These are phyloP conservation scores for Hirundo rustica DNA, from an alignment of 2,797 vertebrate genomes.

Conservation along the genomic window DNA sequence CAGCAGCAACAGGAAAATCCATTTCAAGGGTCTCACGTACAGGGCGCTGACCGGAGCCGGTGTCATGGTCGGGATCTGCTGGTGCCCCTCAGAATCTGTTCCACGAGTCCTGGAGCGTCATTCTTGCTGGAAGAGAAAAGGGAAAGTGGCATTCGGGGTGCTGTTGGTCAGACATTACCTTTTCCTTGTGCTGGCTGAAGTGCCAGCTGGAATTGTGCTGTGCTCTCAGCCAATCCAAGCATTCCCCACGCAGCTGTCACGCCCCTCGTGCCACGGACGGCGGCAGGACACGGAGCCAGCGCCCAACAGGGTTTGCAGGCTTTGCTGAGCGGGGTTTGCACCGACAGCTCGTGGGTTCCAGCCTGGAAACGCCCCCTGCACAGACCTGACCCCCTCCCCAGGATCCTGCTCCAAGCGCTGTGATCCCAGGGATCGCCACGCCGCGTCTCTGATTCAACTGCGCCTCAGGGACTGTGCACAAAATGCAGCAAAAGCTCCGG, in stretches of 20 bases:
- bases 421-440: background rate
- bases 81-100: background rate
- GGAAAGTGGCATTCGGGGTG: background rate
- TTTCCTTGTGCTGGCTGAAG: background rate
- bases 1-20: conserved; percentile 55
- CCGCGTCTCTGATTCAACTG: background rate
- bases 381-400: background rate
- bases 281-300: background rate
- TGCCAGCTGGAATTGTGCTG: background rate
- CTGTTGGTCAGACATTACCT: background rate
- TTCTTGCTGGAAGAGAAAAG: background rate
- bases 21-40: background rate
- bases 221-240: fast-evolving
- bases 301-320: background rate
- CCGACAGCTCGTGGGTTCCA: fast-evolving
- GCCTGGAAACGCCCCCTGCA: background rate
- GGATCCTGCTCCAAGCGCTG: background rate
- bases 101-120: background rate
- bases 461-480: fast-evolving
- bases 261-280: fast-evolving
- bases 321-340: background rate
- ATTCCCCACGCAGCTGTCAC: fast-evolving
- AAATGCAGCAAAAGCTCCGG: background rate
- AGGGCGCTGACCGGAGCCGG: background rate
- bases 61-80: fast-evolving